Evolutionary conservation across 2,888 invertebrate genomes (phyloP), one percentile per base, ranked within the genome.

Genomic region (Cerceris ruficornis): DNA sequence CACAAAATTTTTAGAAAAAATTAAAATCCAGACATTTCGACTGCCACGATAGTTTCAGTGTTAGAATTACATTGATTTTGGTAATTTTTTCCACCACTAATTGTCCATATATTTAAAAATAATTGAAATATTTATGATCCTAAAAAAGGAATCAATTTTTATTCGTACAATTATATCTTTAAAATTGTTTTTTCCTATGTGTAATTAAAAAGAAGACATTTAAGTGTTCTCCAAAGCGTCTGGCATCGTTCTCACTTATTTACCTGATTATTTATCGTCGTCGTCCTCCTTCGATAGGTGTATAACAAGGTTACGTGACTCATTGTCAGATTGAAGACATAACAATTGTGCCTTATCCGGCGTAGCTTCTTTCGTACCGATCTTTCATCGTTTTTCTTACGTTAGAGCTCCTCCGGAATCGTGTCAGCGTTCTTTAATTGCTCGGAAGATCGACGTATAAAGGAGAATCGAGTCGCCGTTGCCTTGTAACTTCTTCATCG

Each of bases 281-380:
- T 46, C 13, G 65, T 69, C 66, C 39, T 28, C 55, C 68, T 74
- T 70, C 54, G 60, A 67, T 70, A 52, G 52, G 11, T 28, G 49
- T 61, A 60, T 54, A 65, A 70, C 72, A 80, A 76, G 75, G 72
- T 69, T 67, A 73, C 67, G 13, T 55, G 76, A 70, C 28, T 28
- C 28, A 28, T 28, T 28, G 67, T 70, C 81, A 61, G 60, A 61
- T 17, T 49, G 59, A 17, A 49, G 46, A 13, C 66, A 15, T 28
- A n/a, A 52, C 57, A 57, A 77, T 77, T 80, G 70, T 55, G 55
- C 74, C 77, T 80, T 81, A 81, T 81, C 81, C 39, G 74, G 80
- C 69, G 39, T 61, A 52, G 67, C 68, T 81, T 80, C 76, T 69
- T 73, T 68, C 68, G 60, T 57, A 64, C 41, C 9, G n/a, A 66